Evolutionary conservation across 2,113 vertebrate species (phyloP), one percentile per base, ranked within the genome.

Genomic region (Muntiacus reevesi): DNA sequence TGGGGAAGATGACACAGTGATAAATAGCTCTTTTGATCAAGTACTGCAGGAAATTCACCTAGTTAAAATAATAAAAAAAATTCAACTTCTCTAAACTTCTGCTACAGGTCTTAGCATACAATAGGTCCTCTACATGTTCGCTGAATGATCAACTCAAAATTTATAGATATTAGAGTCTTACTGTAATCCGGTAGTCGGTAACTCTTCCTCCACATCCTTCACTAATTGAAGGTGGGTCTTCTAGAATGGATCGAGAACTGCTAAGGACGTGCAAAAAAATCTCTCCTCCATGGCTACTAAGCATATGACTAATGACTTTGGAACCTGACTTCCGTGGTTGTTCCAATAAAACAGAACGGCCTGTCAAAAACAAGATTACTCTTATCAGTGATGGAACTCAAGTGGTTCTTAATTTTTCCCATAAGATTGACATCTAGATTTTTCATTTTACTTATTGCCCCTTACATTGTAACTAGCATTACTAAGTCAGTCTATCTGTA

Each of bases 291-390:
- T 99, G 99, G 98, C 99, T 99, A 98, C 99, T 99, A 67, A 99
- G 99, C 99, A 99, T 99, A 98, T 99, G 99, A 97, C 99, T 99
- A 96, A 99, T 99, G 92, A 99, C 99, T 99, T 99, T 99, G n/a
- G 99, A 99, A 84, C 99, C 99, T 0, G 99, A 99, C 92, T 99
- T 99, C 62, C 99, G 99, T 0, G 99, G 99, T 93, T 99, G 99
- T 55, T 99, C 99, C 98, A 99, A 97, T 64, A 99, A 98, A 96
- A 99, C 99, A 0, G 99, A 99, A 30, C 99, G 99, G 97, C 99
- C 99, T 99, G 98, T 76, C 30, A 89, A 96, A 96, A 96, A n/a
- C 28, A 84, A 98, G 64, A 98, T 52, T 25, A 95, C 2, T 27
- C 23, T 40, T 67, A 67, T 97, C 89, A 94, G 81, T 59, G 78